Conservation (phyloP, 2,797 vertebrate genomes). For the Scolopax rusticola region DNA sequence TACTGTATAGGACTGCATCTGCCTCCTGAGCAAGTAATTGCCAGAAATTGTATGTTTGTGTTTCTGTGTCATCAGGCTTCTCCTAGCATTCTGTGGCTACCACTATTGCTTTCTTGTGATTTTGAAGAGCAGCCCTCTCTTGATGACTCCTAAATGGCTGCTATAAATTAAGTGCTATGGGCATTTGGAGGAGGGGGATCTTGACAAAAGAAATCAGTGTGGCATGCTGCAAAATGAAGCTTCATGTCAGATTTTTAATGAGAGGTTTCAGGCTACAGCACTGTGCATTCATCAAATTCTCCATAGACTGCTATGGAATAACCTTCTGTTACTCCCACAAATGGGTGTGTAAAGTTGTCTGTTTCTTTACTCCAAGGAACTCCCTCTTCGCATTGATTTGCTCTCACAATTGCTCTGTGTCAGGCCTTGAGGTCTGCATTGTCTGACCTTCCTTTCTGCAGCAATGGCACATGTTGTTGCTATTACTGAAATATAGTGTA, state of each 20-base stretch:
- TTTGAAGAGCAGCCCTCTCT: not conserved
- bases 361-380: not conserved
- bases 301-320: not conserved
- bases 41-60: not conserved
- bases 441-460: not conserved
- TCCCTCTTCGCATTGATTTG: not conserved
- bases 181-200: not conserved
- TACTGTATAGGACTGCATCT: not conserved
- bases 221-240: not conserved
- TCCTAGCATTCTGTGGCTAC: not conserved
- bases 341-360: not conserved
- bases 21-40: not conserved
- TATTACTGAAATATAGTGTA: not conserved
- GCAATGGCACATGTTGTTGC: not conserved
- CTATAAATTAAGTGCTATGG: not conserved
- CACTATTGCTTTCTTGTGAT: not conserved
- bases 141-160: not conserved
- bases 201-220: not conserved
- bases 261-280: not conserved
- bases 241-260: not conserved
- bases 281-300: constrained; percentile 7
- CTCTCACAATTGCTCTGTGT: constrained; percentile 36
- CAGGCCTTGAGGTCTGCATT: not conserved
- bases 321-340: constrained; percentile 10
- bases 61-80: not conserved